Evolutionary conservation across 2,797 vertebrate species (phyloP), one percentile per base, ranked within the genome.

Genomic region (Gastrophryne carolinensis): DNA sequence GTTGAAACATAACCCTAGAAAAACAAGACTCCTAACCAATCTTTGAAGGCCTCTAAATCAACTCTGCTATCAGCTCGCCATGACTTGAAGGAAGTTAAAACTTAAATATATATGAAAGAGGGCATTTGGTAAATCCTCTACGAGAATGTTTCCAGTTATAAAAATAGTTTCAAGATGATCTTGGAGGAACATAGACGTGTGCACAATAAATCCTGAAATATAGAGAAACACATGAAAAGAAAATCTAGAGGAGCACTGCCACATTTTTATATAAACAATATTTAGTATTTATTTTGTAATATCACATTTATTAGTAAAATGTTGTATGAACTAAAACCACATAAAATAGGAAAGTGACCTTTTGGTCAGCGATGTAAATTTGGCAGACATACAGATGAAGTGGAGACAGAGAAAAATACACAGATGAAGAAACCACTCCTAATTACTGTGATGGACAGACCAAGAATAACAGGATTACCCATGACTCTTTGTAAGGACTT

Each of bases 151-250:
- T 75, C 47, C 13, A 68, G 73, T 53, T 75, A 68, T 53, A 53
- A 61, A 60, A 68, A 68, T 68, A 75, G 64, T 67, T 75, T 68
- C 73, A 75, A 50, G 47, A 75, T 75, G 72, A 75, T 44, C 13
- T 17, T 29, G 12, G 58, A 24, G 37, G 44, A 60, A 66, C 49
- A 52, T 64, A 65, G 50, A n/a, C 52, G 34, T 30, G n/a, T 58
- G 23, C 27, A 50, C 32, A 49, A 75, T 75, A 75, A 58, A 66
- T 66, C 62, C 57, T 2, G 6, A 0, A n/a, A 50, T 26, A 56
- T 37, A 11, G 61, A 63, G 12, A 49, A 21, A 41, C 27, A 54
- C 35, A 10, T 27, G 15, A 35, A 47, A 54, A 57, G 44, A 47
- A 47, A 47, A 47, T 47, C 44, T 65, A 24, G n/a, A 49, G 61